Base-by-base conservation (phyloP, 2,797 vertebrate genomes). In the Scolopax rusticola region DNA sequence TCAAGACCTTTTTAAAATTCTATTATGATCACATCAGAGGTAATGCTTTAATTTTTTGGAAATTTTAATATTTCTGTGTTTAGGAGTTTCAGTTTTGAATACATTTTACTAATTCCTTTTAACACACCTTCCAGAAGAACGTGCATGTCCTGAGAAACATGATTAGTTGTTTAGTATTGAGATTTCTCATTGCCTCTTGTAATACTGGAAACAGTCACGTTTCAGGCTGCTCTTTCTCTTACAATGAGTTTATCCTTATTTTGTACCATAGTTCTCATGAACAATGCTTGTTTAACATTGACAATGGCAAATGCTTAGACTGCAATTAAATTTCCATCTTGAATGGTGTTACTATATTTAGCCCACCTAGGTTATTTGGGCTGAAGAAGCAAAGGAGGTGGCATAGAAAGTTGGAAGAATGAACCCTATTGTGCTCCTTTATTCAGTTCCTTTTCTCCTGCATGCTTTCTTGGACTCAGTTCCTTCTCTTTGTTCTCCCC, bases 401-500 rank as follows among this genome's bases (percentile, higher is more conserved):
- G 56, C 60, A 74, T 61, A 84, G 88, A 32, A 95, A 87, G 17
- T 77, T 86, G 71, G 60, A 93, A 89, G 77, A 95, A 97, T 63
- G 41, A 82, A 47, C 53, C 21, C 69, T 79, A 33, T 87, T 93
- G 94, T 95, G 61, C 69, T 96, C 36, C 71, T 89, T 91, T 83
- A 51, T 68, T 88, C 47, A 25, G 63, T 86, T 94, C 59, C 83
- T 94, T 91, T 91, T 91, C 86, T 97, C 78, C 69, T 94, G 61
- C 69, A 81, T 30, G 28, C 86, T 95, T 92, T 83, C 71, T 93
- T 97, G 88, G 84, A 80, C 60, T 92, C 75, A 81, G 1, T 75
- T 95, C 75, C 71, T 95, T 75, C 33, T 94, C 96, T 94, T 97
- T 96, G 94, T 95, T 97, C 94, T 97, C 36, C 68, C 89, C 60